Conservation (phyloP, 2,113 vertebrate genomes). For the Callopanchax toddi region DNA sequence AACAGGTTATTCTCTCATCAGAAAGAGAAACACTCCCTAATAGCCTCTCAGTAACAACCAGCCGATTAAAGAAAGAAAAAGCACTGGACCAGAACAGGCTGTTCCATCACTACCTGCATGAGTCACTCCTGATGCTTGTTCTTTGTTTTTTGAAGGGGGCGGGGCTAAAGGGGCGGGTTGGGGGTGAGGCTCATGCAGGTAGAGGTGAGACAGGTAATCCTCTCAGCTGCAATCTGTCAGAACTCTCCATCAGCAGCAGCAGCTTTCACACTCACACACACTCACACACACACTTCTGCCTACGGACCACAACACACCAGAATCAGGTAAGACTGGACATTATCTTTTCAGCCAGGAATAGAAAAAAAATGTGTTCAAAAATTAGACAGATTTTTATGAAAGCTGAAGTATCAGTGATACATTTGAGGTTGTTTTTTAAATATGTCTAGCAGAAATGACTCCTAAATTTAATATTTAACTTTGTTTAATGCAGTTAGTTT, state of each 20-base stretch:
- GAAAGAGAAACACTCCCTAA: conserved; percentile 36
- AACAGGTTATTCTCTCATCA: conserved; percentile 46
- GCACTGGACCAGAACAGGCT: background rate
- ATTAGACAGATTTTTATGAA: no score
- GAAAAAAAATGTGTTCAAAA: no score
- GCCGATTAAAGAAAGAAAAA: background rate
- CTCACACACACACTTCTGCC: conserved; percentile 8
- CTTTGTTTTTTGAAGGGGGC: conserved; percentile 31
- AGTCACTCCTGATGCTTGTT: conserved; percentile 27
- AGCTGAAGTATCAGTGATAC: no score
- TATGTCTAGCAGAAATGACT: no score
- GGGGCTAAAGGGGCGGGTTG: conserved; percentile 19
- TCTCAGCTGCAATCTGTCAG: conserved; percentile 23
- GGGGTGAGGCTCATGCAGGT: conserved; percentile 23
- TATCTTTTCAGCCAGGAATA: background rate
- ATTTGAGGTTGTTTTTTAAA: no score
- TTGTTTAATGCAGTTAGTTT: no score
- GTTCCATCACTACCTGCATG: conserved; percentile 39
- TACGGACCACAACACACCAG: conserved; percentile 4
- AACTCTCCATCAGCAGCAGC: conserved; percentile 20
- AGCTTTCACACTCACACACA: conserved; percentile 9
- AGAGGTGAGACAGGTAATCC: conserved; percentile 42
- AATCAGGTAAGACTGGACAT: conserved; percentile 57
- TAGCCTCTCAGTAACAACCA: conserved; percentile 31
- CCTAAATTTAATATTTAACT: no score